Base-by-base conservation (phyloP, 2,797 vertebrate species). In the Moxostoma hubbsi region DNA sequence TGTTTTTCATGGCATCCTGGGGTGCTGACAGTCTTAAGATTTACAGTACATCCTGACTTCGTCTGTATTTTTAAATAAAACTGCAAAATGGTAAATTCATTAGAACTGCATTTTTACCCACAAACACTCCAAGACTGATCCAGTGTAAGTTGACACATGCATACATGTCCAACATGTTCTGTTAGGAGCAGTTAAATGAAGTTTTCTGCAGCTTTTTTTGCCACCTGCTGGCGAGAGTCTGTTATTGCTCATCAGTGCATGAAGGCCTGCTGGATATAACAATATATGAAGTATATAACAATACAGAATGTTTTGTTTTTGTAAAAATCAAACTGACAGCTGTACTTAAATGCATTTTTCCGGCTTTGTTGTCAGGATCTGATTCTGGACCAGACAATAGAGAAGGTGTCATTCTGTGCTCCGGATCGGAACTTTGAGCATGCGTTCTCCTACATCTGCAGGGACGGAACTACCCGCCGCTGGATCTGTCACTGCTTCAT, bases 401-500 rank as follows among this genome's bases (percentile, higher is more conserved):
- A 99, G 93, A 99, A 99, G 89, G 98, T 99, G 87, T 99, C 98
- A 6, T 99, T 99, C 95, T 99, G 98, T 79, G 98, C 98, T 18
- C 98, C 98, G 9, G 98, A 99, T 89, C 94, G 98, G 74, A 99
- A 99, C 92, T 99, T 98, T 83, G 98, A 99, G 89, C 93, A 96
- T 79, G 98, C 98, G 0, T 99, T 99, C 89, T 99, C 98, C 0
- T 99, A 99, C 88, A 99, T 99, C 91, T 99, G 98, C 87, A 95
- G 98, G 54, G 98, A 99, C 1, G 98, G 98, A 64, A 99, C 98
- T 13, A 99, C 98, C 0, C 95, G 98, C 0, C 96, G 98, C 85
- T 99, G 98, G 98, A 99, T 99, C 89, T 99, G 98, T 86, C 98
- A 99, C 84, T 99, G 97, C 84, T 99, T 99, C 54, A 98, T 99